These are phyloP conservation scores for Emesis furor DNA, from an alignment of 2,888 invertebrate species.

Conservation along the genomic window DNA sequence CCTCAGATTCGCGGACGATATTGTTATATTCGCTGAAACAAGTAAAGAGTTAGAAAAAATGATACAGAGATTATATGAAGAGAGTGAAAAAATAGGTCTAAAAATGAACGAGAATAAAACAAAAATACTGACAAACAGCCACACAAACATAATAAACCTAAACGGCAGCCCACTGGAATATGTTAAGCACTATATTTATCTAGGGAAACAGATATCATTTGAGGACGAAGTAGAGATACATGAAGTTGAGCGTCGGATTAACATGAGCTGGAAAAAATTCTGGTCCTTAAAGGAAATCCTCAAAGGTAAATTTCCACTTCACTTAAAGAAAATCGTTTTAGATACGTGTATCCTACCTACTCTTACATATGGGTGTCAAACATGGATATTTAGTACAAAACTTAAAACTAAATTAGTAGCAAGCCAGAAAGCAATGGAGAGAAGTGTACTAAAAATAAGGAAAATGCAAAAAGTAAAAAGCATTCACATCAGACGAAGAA, in stretches of 20 bases:
- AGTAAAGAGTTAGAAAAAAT: slow-evolving; percentile 40
- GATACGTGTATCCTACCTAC: slow-evolving; percentile 60
- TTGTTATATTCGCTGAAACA: slow-evolving; percentile 46
- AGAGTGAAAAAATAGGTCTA: slow-evolving; percentile 48
- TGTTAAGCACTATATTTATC: slow-evolving; percentile 24
- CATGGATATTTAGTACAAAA: slow-evolving; percentile 51
- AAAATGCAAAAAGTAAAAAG: neutral
- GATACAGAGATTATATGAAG: slow-evolving; percentile 33
- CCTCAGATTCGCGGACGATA: slow-evolving; percentile 56
- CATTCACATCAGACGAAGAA: neutral
- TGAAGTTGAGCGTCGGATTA: slow-evolving; percentile 9
- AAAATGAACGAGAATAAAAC: slow-evolving; percentile 45
- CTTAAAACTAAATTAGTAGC: slow-evolving; percentile 39
- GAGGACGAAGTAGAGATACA: neutral
- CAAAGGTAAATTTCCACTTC: neutral
- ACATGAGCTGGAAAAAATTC: slow-evolving; percentile 18
- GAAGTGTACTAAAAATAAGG: slow-evolving; percentile 14
- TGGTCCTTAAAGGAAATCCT: slow-evolving; percentile 8
- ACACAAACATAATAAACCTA: slow-evolving; percentile 1
- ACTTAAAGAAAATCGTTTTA: slow-evolving; percentile 55
- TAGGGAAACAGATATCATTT: slow-evolving; percentile 34
- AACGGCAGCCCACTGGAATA: slow-evolving; percentile 26
- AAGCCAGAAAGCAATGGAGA: slow-evolving; percentile 35
- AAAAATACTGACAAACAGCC: slow-evolving; percentile 42
- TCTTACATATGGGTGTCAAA: slow-evolving; percentile 65